Base-by-base conservation (phyloP, 2,888 invertebrate genomes). In the Allygus modestus region DNA sequence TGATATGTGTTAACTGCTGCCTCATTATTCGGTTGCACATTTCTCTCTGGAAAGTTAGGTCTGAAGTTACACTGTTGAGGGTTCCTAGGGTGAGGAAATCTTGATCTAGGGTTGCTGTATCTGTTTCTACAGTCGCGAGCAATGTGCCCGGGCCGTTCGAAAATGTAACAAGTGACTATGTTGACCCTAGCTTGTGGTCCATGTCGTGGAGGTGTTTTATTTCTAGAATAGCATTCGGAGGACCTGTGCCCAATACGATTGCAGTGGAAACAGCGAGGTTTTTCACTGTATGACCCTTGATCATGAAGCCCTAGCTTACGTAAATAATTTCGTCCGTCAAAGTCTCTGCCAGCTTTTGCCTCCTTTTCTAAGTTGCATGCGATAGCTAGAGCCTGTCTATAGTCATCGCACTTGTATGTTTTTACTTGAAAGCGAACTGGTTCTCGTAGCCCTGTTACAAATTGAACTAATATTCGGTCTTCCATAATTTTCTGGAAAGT, bases 401-500 rank as follows among this genome's bases (percentile, higher is more conserved):
- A 79, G n/a, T 51, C 51, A 31, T 46, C 33, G 31, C 46, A 46
- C n/a, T 26, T 79, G 31, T 79, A 79, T 0, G 79, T 12, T 15
- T 46, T 51, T 1, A 79, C 79, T 46, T 79, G 79, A 28, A 79
- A 51, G 7, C 51, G 1, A 26, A 11, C 31, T 46, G 79, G 79
- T 31, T 79, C 79, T 7, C 51, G 12, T 79, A 51, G n/a, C n/a
- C 51, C 51, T 0, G 79, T 46, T n/a, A 79, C 11, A 79, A 46
- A 79, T 28, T 79, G 79, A 15, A 51, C 51, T 79, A 79, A 12
- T 17, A 79, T 79, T n/a, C 79, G 37, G 17, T 79, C 79, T 54
- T 79, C 79, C 51, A 79, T 79, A 28, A 79, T 79, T 79, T 79
- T 79, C 5, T 43, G 51, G 26, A 79, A 79, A 20, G 28, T 20